phyloP scores from a whole-genome alignment of 2,113 vertebrate species.

The Plectropomus leopardus region DNA sequence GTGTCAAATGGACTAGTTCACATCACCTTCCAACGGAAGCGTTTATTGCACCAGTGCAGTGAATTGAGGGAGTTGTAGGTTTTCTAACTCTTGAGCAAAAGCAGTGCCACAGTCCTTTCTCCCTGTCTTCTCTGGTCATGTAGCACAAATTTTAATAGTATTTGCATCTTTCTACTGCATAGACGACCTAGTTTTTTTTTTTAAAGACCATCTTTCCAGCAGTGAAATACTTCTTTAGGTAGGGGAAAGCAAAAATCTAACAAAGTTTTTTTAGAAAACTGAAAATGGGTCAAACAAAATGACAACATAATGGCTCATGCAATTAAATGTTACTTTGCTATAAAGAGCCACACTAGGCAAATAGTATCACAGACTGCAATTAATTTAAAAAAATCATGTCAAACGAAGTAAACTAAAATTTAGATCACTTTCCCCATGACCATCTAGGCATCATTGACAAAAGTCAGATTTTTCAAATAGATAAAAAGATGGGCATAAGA shows the following conservation, averaged over 20 bases:
- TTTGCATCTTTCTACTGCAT: no score
- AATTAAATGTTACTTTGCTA: not conserved
- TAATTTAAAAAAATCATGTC: not conserved
- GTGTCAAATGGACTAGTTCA: no score
- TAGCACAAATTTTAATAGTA: no score
- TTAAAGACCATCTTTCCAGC: no score
- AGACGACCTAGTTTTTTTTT: no score
- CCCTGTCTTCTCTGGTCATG: no score
- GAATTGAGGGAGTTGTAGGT: no score
- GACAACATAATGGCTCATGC: constrained; percentile 5
- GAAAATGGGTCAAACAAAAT: constrained; percentile 22
- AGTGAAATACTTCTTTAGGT: no score
- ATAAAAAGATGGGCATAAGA: not conserved
- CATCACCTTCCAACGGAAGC: no score
- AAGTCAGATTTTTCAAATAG: not conserved
- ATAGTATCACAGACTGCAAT: not conserved
- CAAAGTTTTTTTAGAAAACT: constrained; percentile 3
- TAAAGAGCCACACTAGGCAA: not conserved
- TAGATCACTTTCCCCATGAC: not conserved
- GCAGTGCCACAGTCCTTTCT: no score
- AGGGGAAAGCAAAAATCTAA: not conserved
- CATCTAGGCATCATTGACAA: not conserved
- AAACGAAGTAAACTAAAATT: not conserved
- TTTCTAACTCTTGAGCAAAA: no score
- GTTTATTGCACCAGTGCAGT: no score